Percentiles rank a stretch among this genome's conserved stretches.
Conservation (phyloP, 2,113 vertebrate species). For the Periophthalmus modestus region DNA sequence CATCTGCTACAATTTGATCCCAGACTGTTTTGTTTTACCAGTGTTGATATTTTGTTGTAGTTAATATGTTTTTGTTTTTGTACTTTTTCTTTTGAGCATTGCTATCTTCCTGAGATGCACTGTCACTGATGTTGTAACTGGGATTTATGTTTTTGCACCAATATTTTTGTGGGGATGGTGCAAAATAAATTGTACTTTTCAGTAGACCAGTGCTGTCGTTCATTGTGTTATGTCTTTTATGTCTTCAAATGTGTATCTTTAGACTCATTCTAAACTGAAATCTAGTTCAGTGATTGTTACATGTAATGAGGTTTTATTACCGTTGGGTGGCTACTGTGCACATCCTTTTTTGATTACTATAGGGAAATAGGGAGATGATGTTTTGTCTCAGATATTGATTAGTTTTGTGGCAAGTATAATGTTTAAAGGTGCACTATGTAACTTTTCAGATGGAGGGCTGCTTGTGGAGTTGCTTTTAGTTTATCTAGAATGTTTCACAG, state of each 20-base stretch:
- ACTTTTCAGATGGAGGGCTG: too few species aligned
- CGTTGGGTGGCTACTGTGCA: constrained; percentile 42
- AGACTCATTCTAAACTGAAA: too few species aligned
- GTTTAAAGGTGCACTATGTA: too few species aligned
- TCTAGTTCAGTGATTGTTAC: background rate
- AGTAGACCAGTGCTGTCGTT: constrained; percentile 16
- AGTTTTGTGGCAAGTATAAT: too few species aligned
- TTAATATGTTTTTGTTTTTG: constrained; percentile 46
- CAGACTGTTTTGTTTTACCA: constrained; percentile 48
- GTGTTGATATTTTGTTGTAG: constrained; percentile 58
- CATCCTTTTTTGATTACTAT: background rate
- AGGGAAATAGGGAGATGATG: background rate
- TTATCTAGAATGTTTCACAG: too few species aligned
- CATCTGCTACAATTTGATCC: constrained; percentile 29
- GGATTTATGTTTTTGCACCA: constrained; percentile 62
- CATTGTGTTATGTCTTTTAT: too few species aligned
- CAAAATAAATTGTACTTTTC: constrained; percentile 70
- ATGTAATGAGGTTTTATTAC: constrained; percentile 40
- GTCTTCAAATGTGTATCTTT: background rate
- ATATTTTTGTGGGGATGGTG: constrained; percentile 49
- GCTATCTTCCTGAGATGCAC: constrained; percentile 65
- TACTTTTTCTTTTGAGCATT: constrained; percentile 50
- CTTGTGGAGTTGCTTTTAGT: too few species aligned
- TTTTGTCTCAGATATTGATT: background rate
- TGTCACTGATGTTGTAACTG: constrained; percentile 64